These are phyloP conservation scores for Silvanus unidentatus DNA, from an alignment of 2,888 invertebrate genomes.

Conservation along the genomic window DNA sequence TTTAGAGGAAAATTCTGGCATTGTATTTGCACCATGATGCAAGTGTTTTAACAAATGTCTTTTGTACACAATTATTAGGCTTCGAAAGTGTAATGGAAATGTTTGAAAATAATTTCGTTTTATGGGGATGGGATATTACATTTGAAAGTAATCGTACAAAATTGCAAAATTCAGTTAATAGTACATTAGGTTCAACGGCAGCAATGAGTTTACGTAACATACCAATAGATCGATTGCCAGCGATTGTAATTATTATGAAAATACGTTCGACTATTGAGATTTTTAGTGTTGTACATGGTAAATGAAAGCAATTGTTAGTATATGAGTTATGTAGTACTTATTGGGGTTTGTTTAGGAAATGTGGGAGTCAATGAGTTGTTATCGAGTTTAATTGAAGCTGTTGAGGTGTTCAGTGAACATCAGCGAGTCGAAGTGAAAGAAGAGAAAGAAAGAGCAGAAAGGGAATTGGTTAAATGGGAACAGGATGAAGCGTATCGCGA, in stretches of 20 bases:
- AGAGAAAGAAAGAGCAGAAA: constrained; percentile 82
- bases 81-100: constrained; percentile 87
- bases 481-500: constrained; percentile 91
- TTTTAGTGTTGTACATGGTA: constrained; percentile 83
- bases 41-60: constrained; percentile 92
- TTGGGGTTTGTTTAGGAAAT: constrained; percentile 53
- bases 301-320: constrained; percentile 17
- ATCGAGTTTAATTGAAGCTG: constrained; percentile 78
- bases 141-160: constrained; percentile 77
- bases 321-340: background rate
- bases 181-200: constrained; percentile 75
- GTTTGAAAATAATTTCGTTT: constrained; percentile 81
- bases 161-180: constrained; percentile 68
- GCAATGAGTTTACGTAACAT: constrained; percentile 80
- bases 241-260: constrained; percentile 82
- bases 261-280: constrained; percentile 85
- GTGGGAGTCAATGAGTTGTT: constrained; percentile 85
- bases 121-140: constrained; percentile 98
- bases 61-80: constrained; percentile 91
- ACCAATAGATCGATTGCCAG: constrained; percentile 78
- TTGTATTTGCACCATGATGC: constrained; percentile 95
- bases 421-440: constrained; percentile 72
- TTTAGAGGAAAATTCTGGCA: constrained; percentile 84
- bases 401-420: constrained; percentile 76
- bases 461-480: constrained; percentile 85